Conservation (phyloP, 2,113 vertebrate genomes). For the Hiodon alosoides region DNA sequence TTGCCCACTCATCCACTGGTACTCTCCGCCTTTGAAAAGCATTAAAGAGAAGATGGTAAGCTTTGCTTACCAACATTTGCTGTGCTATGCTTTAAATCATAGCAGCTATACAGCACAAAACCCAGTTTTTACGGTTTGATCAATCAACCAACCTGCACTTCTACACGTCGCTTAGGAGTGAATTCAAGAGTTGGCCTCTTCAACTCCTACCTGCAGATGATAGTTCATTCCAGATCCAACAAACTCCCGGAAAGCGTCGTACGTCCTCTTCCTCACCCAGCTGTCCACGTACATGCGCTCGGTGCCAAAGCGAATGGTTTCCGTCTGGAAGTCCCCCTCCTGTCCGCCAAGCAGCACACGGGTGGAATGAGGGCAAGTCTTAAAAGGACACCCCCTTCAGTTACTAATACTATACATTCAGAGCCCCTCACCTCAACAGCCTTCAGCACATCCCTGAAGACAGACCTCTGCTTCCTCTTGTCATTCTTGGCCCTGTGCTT, state of each 20-base stretch:
- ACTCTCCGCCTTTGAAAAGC: too few relatives aligned
- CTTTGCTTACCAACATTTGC: too few relatives aligned
- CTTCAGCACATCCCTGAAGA: constrained; percentile 88
- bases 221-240: constrained; percentile 95
- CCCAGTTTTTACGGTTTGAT: too few relatives aligned
- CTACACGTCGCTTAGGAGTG: too few relatives aligned
- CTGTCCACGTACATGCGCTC: constrained; percentile 95
- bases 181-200: not conserved
- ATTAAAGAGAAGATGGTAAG: too few relatives aligned
- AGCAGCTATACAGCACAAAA: too few relatives aligned
- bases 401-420: too few relatives aligned
- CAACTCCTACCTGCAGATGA: constrained; percentile 81
- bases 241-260: constrained; percentile 85
- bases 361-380: not conserved
- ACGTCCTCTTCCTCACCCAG: constrained; percentile 92
- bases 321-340: constrained; percentile 86
- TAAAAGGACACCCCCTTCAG: not conserved
- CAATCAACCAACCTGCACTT: too few relatives aligned
- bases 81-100: too few relatives aligned
- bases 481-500: constrained; percentile 94
- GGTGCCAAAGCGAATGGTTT: constrained; percentile 89
- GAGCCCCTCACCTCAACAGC: constrained; percentile 79
- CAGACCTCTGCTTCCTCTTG: constrained; percentile 91
- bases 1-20: too few relatives aligned
- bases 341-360: constrained; percentile 35